Evolutionary conservation across 30 jellyfish, hydroid and myxozoan genomes (phyloP).

Genomic region (Chrysaora quinquecirrha): DNA sequence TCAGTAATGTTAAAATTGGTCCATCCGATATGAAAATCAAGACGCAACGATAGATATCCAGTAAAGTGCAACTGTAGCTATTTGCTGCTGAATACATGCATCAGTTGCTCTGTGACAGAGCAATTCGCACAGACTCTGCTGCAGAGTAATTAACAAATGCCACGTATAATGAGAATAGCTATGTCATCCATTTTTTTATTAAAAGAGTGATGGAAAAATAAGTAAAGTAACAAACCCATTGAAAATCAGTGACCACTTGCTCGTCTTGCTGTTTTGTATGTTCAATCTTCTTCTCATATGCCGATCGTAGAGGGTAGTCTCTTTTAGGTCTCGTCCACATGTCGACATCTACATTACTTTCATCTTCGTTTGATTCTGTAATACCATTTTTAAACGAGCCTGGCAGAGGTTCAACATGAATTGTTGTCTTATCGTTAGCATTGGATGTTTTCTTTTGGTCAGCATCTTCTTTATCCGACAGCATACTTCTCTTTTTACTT

Average conservation of each 20-base stretch:
- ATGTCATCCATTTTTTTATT: background rate
- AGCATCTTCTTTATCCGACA: background rate
- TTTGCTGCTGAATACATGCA: too few species aligned
- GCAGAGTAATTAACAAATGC: background rate
- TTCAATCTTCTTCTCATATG: background rate
- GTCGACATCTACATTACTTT: background rate
- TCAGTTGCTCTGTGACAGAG: too few species aligned
- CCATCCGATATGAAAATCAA: too few species aligned
- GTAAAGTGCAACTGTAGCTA: too few species aligned
- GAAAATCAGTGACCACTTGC: background rate
- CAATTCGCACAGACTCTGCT: too few species aligned
- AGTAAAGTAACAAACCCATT: background rate
- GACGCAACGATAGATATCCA: too few species aligned
- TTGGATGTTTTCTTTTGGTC: background rate
- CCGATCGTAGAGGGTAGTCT: background rate
- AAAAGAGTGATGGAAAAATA: background rate
- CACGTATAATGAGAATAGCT: background rate
- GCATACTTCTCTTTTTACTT: background rate
- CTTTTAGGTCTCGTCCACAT: background rate
- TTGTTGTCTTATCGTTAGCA: background rate
- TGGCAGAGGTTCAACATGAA: background rate
- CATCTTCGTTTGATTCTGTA: background rate
- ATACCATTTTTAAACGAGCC: background rate
- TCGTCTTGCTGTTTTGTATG: background rate
- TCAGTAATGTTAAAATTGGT: too few species aligned